These are phyloP conservation scores for Oophaga sylvatica DNA, from an alignment of 2,797 vertebrate genomes.

Conservation along the genomic window DNA sequence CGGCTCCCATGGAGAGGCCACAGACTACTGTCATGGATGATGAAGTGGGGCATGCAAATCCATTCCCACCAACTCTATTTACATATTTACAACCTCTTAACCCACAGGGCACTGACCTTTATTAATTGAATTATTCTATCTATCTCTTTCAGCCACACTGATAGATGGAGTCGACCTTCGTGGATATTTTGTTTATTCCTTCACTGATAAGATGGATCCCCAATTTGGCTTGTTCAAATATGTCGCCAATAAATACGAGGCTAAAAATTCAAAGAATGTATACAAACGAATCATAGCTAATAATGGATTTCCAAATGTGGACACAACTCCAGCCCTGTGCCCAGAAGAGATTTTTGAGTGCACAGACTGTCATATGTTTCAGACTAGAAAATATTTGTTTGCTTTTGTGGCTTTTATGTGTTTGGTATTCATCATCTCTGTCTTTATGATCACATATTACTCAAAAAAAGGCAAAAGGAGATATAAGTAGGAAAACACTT, in stretches of 20 bases:
- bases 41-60: too few species aligned
- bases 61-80: too few species aligned
- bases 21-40: too few species aligned
- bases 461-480: conserved; percentile 75
- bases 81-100: too few species aligned
- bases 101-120: background rate
- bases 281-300: conserved; percentile 88
- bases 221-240: conserved; percentile 89
- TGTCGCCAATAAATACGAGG: conserved; percentile 79
- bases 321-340: conserved; percentile 73
- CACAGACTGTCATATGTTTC: conserved; percentile 72
- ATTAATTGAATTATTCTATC: background rate
- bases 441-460: conserved; percentile 87
- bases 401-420: conserved; percentile 85
- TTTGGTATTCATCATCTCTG: conserved; percentile 80
- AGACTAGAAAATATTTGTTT: conserved; percentile 80
- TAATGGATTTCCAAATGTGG: conserved; percentile 83
- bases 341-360: conserved; percentile 71
- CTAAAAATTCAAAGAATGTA: conserved; percentile 85
- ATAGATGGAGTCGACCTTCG: conserved; percentile 89
- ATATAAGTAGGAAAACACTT: conserved; percentile 72
- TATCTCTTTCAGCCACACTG: conserved; percentile 77
- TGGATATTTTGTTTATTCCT: conserved; percentile 93
- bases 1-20: too few species aligned
- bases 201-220: conserved; percentile 87